These are phyloP conservation scores for Muscicapa comitata DNA, from an alignment of 2,797 vertebrate species.

Conservation along the genomic window DNA sequence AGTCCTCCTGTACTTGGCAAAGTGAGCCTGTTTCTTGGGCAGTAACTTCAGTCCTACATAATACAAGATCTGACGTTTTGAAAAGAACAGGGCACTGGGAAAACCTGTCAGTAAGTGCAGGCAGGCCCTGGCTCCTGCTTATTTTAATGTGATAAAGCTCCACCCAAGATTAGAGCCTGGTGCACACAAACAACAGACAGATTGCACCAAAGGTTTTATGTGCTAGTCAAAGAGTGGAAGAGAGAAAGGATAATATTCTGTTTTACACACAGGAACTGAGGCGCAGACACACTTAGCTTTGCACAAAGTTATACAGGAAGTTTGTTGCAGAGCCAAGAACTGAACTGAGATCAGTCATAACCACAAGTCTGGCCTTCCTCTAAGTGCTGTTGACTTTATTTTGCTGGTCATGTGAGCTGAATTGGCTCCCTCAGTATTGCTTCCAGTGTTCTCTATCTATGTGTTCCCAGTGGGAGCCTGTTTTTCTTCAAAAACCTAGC, in stretches of 20 bases:
- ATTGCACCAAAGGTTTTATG: background rate
- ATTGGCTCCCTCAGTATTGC: background rate
- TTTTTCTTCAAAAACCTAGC: background rate
- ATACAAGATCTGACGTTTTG: background rate
- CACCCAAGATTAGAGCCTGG: background rate
- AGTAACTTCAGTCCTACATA: background rate
- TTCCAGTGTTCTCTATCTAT: background rate
- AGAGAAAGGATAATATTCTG: background rate
- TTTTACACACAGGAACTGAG: background rate
- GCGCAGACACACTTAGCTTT: background rate
- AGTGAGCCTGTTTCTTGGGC: background rate
- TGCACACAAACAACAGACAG: background rate
- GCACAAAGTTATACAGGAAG: background rate
- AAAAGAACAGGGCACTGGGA: background rate
- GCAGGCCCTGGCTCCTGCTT: background rate
- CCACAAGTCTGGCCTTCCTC: slow-evolving; percentile 17
- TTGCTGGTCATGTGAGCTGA: slow-evolving; percentile 28
- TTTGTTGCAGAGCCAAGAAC: slow-evolving; percentile 36
- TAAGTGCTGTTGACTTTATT: slow-evolving; percentile 20
- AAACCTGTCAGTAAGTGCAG: background rate
- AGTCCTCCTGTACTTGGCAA: background rate
- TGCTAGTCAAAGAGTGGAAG: background rate
- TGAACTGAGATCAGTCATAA: slow-evolving; percentile 10
- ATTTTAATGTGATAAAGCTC: slow-evolving; percentile 7
- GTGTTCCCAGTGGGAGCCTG: background rate